Base-by-base conservation (phyloP, 1,140 invertebrate genomes). In the Zaprionus taronus region DNA sequence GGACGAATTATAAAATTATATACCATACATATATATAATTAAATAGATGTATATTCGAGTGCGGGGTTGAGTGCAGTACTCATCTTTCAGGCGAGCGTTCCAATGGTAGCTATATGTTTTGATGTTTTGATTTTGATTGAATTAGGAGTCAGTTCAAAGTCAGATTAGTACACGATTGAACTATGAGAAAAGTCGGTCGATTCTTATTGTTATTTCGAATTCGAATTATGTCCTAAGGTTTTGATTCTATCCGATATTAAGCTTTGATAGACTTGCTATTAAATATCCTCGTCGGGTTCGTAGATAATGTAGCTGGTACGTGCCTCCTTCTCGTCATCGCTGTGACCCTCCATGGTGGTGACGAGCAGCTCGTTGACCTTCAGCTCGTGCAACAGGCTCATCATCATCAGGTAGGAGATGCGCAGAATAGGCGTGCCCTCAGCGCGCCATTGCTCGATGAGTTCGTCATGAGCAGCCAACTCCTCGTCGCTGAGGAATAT, bases 401-500 rank as follows among this genome's bases (percentile, higher is more conserved):
- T 58, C 26, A 85, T 79, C 79, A 77, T 85, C 12, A 9, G 2
- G 15, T 86, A 72, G 15, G 79, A 79, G 26, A 85, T 72, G 53
- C 72, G 83, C 7, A 72, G 15, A 17, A 55, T 14, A 14, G 41
- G 61, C 0, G 17, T 24, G 1, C 57, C 68, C 7, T 67, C 34
- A 0, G 26, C 3, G 5, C 7, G 26, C 53, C 79, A 76, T 7
- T 49, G 17, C 0, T 53, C 17, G 47, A 72, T 7, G 4, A 51
- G 6, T 0, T 86, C 65, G 0, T 56, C 9, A 17, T 80, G 70
- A 6, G 51, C 61, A 1, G 15, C 2, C 11, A 86, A 15, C 7
- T 86, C 65, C 0, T 47, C 24, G 44, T 86, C 80, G 15, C 6
- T 62, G 55, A 28, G 56, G 0, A 74, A 61, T 15, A 70, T 72